Evolutionary conservation across 2,113 vertebrate genomes (phyloP).

Genomic region (Lagenorhynchus albirostris): DNA sequence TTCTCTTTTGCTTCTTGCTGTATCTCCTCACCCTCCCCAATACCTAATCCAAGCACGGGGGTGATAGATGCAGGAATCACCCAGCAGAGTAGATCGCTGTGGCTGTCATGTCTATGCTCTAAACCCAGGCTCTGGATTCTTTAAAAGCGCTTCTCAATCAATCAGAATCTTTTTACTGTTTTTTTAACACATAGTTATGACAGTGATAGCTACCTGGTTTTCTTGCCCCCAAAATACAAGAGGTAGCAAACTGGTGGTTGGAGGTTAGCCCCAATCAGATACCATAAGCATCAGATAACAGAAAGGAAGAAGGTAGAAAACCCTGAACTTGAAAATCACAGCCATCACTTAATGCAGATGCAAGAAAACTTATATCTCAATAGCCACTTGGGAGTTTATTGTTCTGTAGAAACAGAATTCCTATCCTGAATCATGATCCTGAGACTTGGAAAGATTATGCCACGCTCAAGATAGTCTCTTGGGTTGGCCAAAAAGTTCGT

Average conservation of each 20-base stretch:
- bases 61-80: neutral
- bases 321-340: neutral
- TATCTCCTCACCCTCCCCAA: neutral
- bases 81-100: neutral
- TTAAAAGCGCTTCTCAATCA: neutral
- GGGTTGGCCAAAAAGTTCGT: no score
- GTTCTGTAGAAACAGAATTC: neutral
- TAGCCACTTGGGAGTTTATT: neutral
- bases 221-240: neutral
- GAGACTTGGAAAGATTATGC: neutral
- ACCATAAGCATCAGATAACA: neutral
- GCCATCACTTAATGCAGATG: neutral
- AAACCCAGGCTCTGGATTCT: neutral
- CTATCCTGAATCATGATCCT: no score
- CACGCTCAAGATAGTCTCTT: neutral
- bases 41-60: neutral
- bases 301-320: neutral
- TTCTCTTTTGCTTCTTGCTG: neutral
- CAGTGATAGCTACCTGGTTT: neutral
- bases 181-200: neutral
- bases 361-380: neutral
- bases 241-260: neutral
- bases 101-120: neutral
- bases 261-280: neutral
- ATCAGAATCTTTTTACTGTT: neutral